Conservation (phyloP, 2,888 invertebrate species). For the Ophion ventricosus region DNA sequence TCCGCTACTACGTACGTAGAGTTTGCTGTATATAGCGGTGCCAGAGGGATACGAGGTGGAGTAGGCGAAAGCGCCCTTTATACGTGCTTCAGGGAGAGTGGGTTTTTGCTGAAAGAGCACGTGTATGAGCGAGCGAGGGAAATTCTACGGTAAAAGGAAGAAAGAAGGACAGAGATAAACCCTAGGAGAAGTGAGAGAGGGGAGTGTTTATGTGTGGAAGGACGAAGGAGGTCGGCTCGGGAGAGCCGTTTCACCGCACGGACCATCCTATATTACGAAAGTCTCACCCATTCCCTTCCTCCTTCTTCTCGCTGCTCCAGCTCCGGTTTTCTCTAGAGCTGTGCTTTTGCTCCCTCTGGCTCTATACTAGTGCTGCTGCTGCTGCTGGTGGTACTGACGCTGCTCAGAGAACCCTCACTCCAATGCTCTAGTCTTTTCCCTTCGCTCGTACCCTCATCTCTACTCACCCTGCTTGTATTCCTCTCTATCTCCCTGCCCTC, state of each 20-base stretch:
- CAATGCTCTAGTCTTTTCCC: conserved; percentile 64
- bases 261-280: conserved; percentile 80
- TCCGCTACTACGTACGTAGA: conserved; percentile 25
- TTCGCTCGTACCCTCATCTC: conserved; percentile 56
- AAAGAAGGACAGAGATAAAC: conserved; percentile 27
- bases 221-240: conserved; percentile 74
- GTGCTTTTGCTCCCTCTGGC: conserved; percentile 65
- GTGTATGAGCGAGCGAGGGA: conserved; percentile 61
- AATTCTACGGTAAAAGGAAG: conserved; percentile 64
- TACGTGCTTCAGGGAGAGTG: conserved; percentile 62
- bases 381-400: conserved; percentile 36
- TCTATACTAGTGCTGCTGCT: conserved; percentile 52
- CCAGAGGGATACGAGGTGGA: conserved; percentile 39
- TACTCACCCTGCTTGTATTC: conserved; percentile 50
- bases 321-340: conserved; percentile 54
- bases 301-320: conserved; percentile 31
- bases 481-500: conserved; percentile 53
- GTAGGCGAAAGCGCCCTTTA: conserved; percentile 60
- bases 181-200: conserved; percentile 52
- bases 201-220: conserved; percentile 70
- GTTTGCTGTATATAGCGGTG: conserved; percentile 18
- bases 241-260: conserved; percentile 81
- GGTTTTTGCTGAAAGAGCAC: conserved; percentile 54
- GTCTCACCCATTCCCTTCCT: conserved; percentile 72
- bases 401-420: conserved; percentile 61